Base-by-base conservation (phyloP, 2,113 vertebrate genomes). In the Siniperca chuatsi region DNA sequence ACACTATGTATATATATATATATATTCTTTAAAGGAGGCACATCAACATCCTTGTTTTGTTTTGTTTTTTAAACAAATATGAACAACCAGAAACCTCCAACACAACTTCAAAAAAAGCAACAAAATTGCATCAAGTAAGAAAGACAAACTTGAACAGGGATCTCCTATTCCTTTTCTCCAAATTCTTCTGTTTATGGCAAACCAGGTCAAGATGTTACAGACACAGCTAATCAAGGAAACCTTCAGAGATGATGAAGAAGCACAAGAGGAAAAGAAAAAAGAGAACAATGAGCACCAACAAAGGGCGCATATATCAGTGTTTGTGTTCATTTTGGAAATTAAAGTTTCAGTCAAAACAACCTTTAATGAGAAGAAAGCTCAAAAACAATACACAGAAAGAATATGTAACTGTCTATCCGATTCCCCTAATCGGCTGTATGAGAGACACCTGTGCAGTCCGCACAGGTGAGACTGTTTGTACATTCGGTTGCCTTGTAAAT, bases 391-490 rank as follows among this genome's bases (percentile, higher is more conserved):
- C n/a, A 48, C 20, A 15, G 15, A 46, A 20, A 46, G 2, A 12
- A 12, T 2, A 3, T 48, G 64, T 7, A 8, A 35, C 42, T 33
- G 35, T 52, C 7, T 16, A 0, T 42, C 58, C 11, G 18, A 3
- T 29, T 35, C 68, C 13, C 23, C 12, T 54, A 92, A 42, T 96
- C 96, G 0, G 76, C 80, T 18, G 40, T 6, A 52, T 52, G 76
- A 75, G 40, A 65, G 57, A 70, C 73, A 81, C 46, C 73, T 69
- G 48, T 23, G 67, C 62, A 50, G 44, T 12, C 29, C 52, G 48
- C 70, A 10, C 66, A 95, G 85, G 48, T 96, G 94, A 0, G 54
- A 65, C 68, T 42, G 44, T 62, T 35, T 70, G 48, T 25, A 67
- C 42, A 21, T 66, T 70, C 61, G 35, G 15, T 57, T 55, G 37